phyloP scores from a whole-genome alignment of 2,888 invertebrate genomes.

The Orchesellides sinensis region DNA sequence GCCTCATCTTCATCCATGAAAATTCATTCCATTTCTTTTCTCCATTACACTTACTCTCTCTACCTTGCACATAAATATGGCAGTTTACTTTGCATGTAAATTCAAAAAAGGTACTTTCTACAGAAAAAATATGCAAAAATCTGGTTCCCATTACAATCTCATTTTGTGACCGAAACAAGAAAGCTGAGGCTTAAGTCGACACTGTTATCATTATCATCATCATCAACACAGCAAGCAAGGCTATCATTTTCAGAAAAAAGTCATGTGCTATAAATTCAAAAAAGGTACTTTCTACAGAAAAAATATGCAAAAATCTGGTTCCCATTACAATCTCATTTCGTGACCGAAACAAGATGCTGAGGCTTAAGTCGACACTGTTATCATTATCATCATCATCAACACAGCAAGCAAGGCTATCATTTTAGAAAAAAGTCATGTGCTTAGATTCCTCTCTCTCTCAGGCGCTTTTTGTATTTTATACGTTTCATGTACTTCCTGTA shows the following conservation, averaged over 20 bases:
- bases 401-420: background rate
- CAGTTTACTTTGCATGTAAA: no score
- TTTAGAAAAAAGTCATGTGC: background rate
- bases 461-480: background rate
- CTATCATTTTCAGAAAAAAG: no score
- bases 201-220: background rate
- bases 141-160: background rate
- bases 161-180: background rate
- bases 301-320: slow-evolving; percentile 7
- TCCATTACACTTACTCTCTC: no score
- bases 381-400: slow-evolving; percentile 5
- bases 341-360: slow-evolving; percentile 7
- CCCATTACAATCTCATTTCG: background rate
- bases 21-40: background rate
- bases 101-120: no score
- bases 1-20: background rate
- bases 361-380: background rate
- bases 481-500: slow-evolving; percentile 1
- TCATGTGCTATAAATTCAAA: no score
- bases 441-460: background rate
- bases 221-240: background rate
- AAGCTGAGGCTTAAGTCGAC: background rate
- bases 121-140: no score
- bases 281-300: no score
- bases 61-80: no score